Base-by-base conservation (phyloP, 2,888 invertebrate species). In the Platerodrilus igneus region DNA sequence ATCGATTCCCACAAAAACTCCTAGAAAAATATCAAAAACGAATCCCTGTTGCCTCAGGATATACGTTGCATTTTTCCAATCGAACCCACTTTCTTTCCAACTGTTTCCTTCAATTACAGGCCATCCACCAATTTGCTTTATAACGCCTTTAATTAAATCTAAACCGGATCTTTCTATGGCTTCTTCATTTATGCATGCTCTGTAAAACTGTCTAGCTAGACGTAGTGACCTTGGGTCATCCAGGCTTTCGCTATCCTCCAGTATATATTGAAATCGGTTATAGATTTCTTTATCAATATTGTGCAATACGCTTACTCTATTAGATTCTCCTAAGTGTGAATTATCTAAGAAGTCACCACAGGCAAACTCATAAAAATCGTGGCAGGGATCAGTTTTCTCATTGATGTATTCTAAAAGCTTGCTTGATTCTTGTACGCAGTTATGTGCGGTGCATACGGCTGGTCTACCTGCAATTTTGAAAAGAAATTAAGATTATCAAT, bases 71-170 rank as follows among this genome's bases (percentile, higher is more conserved):
- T 52, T 50, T 37, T 54, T 58, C 66, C 67, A 68, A 45, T 63
- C 58, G 48, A 65, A 68, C 13, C 52, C 69, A 39, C 50, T 52
- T 31, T 63, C 58, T 29, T 65, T 59, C 74, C 74, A 74, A 33
- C 60, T 56, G 41, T 62, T 57, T n/a, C 68, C 69, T 42, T 68
- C 68, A 7, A 75, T 55, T n/a, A 70, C 67, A 4, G 79, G 79
- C 78, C 78, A 79, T 1, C 77, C 77, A 9, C 78, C 78, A 19
- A 78, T 67, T 48, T 68, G 63, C 17, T 60, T 55, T 27, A 78
- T 60, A 41, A 65, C 55, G 36, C 56, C 52, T 50, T 55, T 60
- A 15, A 64, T 55, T 42, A 65, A 50, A 36, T 59, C 60, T 42
- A 64, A 51, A 36, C 62, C 62, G 21, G 55, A 55, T 36, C 47